Base-by-base conservation (phyloP, 2,797 vertebrate species). In the Oreonectes daqikongensis region DNA sequence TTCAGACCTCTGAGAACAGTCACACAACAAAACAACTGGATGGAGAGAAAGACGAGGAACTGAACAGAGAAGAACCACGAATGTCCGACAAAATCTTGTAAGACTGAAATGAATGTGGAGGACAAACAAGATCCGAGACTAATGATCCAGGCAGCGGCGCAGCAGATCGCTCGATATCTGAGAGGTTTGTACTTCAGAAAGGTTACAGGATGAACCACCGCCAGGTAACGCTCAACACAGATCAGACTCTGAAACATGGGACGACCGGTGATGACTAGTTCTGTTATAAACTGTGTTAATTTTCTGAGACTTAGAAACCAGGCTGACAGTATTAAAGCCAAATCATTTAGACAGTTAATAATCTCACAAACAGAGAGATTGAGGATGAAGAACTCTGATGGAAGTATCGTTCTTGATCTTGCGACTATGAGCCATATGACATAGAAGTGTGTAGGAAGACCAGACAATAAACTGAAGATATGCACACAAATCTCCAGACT, bases 331-430 rank as follows among this genome's bases (percentile, higher is more conserved):
- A 48, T 48, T 5, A 7, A 48, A 42, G 55, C 12, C 22, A 70
- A 28, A 59, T 22, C 15, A 59, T 14, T 44, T 1, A 70, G 18
- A 28, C 35, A 30, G 26, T 42, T n/a, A 12, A 2, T 4, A 8
- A 65, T 15, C 26, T 64, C 46, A 71, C 24, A 63, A 24, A n/a
- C 1, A 10, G 52, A 57, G 35, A 70, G 17, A 44, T 44, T 57
- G 1, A 59, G 18, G 22, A 42, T 70, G 35, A 70, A 70, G 52
- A 8, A 59, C 35, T 70, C 52, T 42, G 15, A 57, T 57, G 68
- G 9, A 42, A 26, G 32, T 14, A 11, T 42, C 26, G 20, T n/a
- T 8, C 24, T 44, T 9, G 53, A 42, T 42, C 3, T 69, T 20
- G 17, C 44, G 35, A 70, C 1, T 15, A 70, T 70, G 35, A 70